Base-by-base conservation (phyloP, 2,888 invertebrate genomes). In the Hypsopygia costalis region DNA sequence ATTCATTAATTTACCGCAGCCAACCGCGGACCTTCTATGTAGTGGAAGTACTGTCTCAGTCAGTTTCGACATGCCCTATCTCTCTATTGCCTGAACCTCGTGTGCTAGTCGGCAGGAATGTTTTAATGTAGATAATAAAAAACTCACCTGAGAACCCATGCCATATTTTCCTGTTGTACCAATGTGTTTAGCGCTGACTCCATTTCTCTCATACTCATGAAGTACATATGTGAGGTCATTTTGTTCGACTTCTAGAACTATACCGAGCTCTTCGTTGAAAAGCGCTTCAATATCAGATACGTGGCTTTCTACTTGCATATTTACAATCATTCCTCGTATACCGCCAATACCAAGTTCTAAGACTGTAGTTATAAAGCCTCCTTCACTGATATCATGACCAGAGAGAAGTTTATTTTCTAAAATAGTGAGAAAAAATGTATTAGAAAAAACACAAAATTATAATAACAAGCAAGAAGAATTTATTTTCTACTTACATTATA, bases 331-430 rank as follows among this genome's bases (percentile, higher is more conserved):
- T 0, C 98, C 98, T 54, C 94, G 92, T 43, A 98, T 87, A 27
- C 98, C 98, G 41, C 93, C 97, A 69, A 99, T 96, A n/a, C 95
- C 94, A 98, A 99, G 98, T 86, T 99, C 99, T 43, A 99, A 69
- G 0, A 97, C 76, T 55, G 97, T 95, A 0, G 95, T 95, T 30
- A 99, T 89, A 22, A 99, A 88, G 21, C 99, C 99, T 11, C 99
- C 99, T 83, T 99, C 99, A 69, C 98, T 98, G 3, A 99, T 91
- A 75, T 99, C 99, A 73, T 99, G 99, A 0, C 98, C 98, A 3
- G 98, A 91, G 25, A 94, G 69, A 6, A 97, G 76, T 66, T 92
- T 91, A 2, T 90, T 90, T 53, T 93, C 94, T 94, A 69, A 16
- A 35, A 34, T 39, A 36, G n/a, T n/a, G n/a, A n/a, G n/a, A n/a